Evolutionary conservation across 2,113 vertebrate genomes (phyloP).

Genomic region (Psettodes erumei): DNA sequence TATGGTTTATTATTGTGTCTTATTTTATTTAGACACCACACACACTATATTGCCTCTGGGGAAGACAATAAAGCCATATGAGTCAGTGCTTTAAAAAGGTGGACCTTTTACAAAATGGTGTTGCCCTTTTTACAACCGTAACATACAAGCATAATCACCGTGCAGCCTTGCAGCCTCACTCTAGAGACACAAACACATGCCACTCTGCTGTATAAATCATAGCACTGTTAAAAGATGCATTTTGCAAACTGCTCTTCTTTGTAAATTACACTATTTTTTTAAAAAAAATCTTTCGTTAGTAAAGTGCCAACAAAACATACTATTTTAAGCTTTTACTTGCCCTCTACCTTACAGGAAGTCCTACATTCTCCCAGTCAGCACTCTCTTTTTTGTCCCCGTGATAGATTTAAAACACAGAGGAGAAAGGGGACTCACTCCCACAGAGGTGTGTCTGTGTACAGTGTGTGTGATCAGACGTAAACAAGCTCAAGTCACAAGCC

Average conservation of each 20-base stretch:
- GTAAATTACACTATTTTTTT: background rate
- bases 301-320: background rate
- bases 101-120: slow-evolving; percentile 32
- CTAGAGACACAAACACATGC: background rate
- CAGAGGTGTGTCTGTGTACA: background rate
- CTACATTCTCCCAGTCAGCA: slow-evolving; percentile 5
- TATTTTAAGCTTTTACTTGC: background rate
- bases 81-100: slow-evolving; percentile 32
- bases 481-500: background rate
- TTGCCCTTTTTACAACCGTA: slow-evolving; percentile 18
- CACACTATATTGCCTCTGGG: slow-evolving; percentile 35
- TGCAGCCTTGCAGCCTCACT: slow-evolving; percentile 1
- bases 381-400: background rate
- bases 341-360: slow-evolving; percentile 1
- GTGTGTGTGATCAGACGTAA: background rate
- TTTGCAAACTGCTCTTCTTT: slow-evolving; percentile 10
- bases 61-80: slow-evolving; percentile 53
- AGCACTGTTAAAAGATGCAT: slow-evolving; percentile 35
- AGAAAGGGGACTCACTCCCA: background rate
- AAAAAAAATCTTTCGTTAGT: background rate
- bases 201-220: slow-evolving; percentile 21
- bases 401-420: slow-evolving; percentile 17
- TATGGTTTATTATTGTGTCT: slow-evolving; percentile 35
- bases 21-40: slow-evolving; percentile 61
- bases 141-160: slow-evolving; percentile 25